These are phyloP conservation scores for Lerema accius DNA, from an alignment of 1,140 invertebrate species.

Conservation along the genomic window DNA sequence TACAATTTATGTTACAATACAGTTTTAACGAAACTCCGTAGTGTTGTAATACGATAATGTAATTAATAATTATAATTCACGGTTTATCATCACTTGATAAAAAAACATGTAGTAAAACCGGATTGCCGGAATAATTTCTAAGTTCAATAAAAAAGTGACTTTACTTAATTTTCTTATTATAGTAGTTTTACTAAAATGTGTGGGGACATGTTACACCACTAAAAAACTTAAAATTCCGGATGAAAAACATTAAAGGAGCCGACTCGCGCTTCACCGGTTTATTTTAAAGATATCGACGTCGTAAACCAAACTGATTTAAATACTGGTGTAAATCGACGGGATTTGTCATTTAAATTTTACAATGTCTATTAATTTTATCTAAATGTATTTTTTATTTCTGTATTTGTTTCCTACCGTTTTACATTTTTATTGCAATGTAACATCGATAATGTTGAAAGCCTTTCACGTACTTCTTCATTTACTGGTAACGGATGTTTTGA, in stretches of 20 bases:
- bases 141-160: background rate
- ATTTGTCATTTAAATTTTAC: slow-evolving; percentile 66
- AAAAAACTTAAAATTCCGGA: background rate
- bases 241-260: slow-evolving; percentile 30
- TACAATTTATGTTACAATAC: background rate
- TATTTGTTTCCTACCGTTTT: slow-evolving; percentile 62
- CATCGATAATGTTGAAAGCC: slow-evolving; percentile 54
- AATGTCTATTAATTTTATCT: slow-evolving; percentile 71
- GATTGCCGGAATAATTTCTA: background rate
- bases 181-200: background rate
- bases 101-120: slow-evolving; percentile 1
- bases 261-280: slow-evolving; percentile 42
- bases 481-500: slow-evolving; percentile 6
- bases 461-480: slow-evolving; percentile 31
- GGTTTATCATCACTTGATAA: slow-evolving; percentile 8
- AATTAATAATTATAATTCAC: slow-evolving; percentile 23
- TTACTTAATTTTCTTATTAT: background rate
- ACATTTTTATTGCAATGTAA: slow-evolving; percentile 60
- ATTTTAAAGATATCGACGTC: slow-evolving; percentile 43
- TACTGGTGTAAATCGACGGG: slow-evolving; percentile 41
- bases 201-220: background rate
- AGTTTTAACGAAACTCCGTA: slow-evolving; percentile 7
- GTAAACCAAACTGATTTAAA: slow-evolving; percentile 48
- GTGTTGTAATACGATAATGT: slow-evolving; percentile 10
- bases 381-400: slow-evolving; percentile 68